Evolutionary conservation across 2,797 vertebrate species (phyloP), one percentile per base, ranked within the genome.

Genomic region (Diceros bicornis): DNA sequence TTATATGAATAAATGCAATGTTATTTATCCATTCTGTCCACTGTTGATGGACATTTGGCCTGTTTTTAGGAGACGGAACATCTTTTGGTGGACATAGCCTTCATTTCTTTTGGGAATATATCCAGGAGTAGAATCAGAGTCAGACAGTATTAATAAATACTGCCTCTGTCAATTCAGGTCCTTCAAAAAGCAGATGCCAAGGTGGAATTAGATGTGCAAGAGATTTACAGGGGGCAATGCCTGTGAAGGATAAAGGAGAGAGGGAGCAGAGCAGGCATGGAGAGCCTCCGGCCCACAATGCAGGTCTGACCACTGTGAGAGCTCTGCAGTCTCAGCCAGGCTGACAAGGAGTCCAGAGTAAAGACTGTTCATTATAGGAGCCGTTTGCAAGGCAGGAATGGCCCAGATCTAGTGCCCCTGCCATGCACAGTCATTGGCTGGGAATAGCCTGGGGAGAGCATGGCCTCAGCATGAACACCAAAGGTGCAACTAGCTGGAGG

Each of bases 11-110:
- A 82, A 82, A 37, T 37, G 81, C 68, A 75, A 29, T 93, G 92
- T 72, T 68, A 92, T 85, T 79, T 89, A 61, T 50, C 79, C 29
- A 37, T 34, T 89, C 32, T 66, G 32, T 89, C 59, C 41, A n/a
- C n/a, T 55, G 25, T 34, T 61, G 57, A 52, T 72, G 10, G 55
- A 87, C 11, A 74, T 84, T 44, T 78, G 59, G 50, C 61, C 29
- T 21, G 6, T 88, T 95, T 82, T 91, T 91, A 83, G 47, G 9
- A 47, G 47, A 11, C 10, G 1, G 11, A 91, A 86, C 7, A 7
- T 90, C n/a, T 93, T 90, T 90, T 72, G 62, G n/a, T 95, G 37
- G 8, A 86, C 71, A 44, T 47, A 71, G n/a, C 23, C 59, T 21
- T 87, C 21, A 57, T n/a, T 88, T 69, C 69, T 59, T 29, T 8